These are phyloP conservation scores for Acanthochromis polyacanthus DNA, from an alignment of 2,113 vertebrate genomes.

Conservation along the genomic window DNA sequence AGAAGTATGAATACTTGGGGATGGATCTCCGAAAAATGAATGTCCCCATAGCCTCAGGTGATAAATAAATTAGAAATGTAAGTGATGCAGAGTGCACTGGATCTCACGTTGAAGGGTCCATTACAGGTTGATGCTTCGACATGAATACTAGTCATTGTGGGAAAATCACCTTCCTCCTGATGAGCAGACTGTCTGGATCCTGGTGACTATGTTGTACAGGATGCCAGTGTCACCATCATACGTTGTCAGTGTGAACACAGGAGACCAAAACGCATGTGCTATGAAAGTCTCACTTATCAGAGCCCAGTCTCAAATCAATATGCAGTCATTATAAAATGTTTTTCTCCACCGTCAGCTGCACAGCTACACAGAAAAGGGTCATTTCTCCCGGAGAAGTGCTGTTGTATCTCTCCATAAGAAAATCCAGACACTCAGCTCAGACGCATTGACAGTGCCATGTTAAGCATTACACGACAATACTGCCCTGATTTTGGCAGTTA, in stretches of 20 bases:
- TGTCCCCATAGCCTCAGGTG: conserved; percentile 6
- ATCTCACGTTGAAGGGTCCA: conserved; percentile 41
- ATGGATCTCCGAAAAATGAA: conserved; percentile 11
- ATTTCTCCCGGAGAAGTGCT: conserved; percentile 28
- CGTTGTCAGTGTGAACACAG: conserved; percentile 39
- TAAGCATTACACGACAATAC: conserved; percentile 12
- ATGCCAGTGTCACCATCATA: conserved; percentile 55
- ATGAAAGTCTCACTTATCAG: conserved; percentile 46
- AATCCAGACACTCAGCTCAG: conserved; percentile 49
- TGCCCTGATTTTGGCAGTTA: conserved; percentile 8
- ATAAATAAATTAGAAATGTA: conserved; percentile 50
- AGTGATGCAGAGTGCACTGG: conserved; percentile 40
- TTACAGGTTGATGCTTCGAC: conserved; percentile 39
- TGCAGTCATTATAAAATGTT: conserved; percentile 42
- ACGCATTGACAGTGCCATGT: conserved; percentile 3
- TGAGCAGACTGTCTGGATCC: conserved; percentile 42
- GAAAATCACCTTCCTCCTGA: conserved; percentile 53
- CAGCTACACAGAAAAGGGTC: conserved; percentile 4
- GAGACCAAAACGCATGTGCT: conserved; percentile 23
- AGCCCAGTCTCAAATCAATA: conserved; percentile 53
- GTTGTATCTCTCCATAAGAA: conserved; percentile 21
- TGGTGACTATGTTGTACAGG: conserved; percentile 43
- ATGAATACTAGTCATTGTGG: conserved; percentile 53
- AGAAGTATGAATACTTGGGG: conserved; percentile 20
- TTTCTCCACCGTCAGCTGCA: conserved; percentile 7